Percentiles rank a stretch among this genome's conserved stretches.
Evolutionary conservation across 2,888 invertebrate species (phyloP).

Genomic region (Sycophila texana): DNA sequence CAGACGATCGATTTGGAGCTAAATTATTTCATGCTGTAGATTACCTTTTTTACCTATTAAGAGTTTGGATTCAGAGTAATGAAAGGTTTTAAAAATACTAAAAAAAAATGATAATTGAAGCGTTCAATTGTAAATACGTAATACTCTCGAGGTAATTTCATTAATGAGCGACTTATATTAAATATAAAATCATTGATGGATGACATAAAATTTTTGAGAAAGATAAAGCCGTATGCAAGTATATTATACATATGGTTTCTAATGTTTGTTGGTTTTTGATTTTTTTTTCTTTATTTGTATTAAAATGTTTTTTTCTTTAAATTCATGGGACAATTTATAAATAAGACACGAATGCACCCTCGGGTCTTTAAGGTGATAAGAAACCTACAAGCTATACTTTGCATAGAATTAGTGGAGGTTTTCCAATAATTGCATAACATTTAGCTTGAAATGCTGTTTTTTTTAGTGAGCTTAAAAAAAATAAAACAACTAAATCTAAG

Average conservation of each 20-base stretch:
- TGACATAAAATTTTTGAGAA: slow-evolving; percentile 31
- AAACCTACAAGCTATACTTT: slow-evolving; percentile 90
- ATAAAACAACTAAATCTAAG: background rate
- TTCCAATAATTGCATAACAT: slow-evolving; percentile 82
- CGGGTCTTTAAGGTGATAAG: slow-evolving; percentile 33
- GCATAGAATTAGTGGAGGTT: slow-evolving; percentile 93
- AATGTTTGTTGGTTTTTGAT: slow-evolving; percentile 1
- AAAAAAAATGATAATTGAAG: slow-evolving; percentile 13
- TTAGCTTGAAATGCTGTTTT: slow-evolving; percentile 65
- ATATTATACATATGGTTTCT: slow-evolving; percentile 15
- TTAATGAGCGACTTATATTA: slow-evolving; percentile 13
- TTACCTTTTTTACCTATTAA: slow-evolving; percentile 34
- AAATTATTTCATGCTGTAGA: slow-evolving; percentile 25
- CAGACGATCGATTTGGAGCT: slow-evolving; percentile 8
- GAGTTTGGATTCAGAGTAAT: slow-evolving; percentile 26
- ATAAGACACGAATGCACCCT: slow-evolving; percentile 12
- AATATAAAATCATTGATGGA: slow-evolving; percentile 31
- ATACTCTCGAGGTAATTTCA: slow-evolving; percentile 12
- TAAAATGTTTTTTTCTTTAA: slow-evolving; percentile 21
- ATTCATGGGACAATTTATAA: background rate
- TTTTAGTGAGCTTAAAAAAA: slow-evolving; percentile 54
- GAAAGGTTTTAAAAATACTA: slow-evolving; percentile 31
- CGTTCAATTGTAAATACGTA: slow-evolving; percentile 53
- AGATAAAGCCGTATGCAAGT: slow-evolving; percentile 14
- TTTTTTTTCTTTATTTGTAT: slow-evolving; percentile 20